Evolutionary conservation across 1,140 invertebrate genomes (phyloP).

Genomic region (Plutomurus gul): DNA sequence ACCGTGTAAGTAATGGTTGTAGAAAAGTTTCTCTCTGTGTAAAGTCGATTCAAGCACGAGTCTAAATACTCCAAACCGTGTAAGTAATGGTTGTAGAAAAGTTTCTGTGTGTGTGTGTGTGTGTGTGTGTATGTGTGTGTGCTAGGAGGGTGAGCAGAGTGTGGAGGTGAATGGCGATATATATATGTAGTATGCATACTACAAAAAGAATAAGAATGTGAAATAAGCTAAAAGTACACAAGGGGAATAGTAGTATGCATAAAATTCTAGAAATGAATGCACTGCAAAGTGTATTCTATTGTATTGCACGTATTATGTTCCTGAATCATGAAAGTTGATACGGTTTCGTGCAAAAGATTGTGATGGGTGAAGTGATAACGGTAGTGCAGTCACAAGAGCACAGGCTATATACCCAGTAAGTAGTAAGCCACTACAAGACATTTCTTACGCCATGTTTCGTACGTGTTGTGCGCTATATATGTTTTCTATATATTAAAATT

Average conservation of each 20-base stretch:
- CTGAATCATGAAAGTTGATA: conserved; percentile 40
- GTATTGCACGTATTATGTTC: conserved; percentile 16
- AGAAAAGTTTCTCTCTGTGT: conserved; percentile 20
- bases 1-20: not conserved
- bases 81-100: not conserved
- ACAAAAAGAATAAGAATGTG: too few species aligned
- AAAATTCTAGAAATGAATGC: not conserved
- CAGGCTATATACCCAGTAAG: too few species aligned
- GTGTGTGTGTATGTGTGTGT: too few species aligned
- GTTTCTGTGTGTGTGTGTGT: too few species aligned
- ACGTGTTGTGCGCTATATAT: not conserved
- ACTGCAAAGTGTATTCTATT: not conserved
- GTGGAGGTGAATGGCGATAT: too few species aligned
- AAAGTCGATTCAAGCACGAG: conserved; percentile 1
- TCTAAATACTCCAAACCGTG: not conserved
- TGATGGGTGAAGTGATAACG: conserved; percentile 42
- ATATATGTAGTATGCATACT: too few species aligned
- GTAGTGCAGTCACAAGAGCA: not conserved
- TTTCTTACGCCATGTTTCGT: not conserved
- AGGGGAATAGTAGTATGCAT: too few species aligned
- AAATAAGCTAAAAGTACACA: too few species aligned
- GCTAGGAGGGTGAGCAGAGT: too few species aligned
- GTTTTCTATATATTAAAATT: not conserved
- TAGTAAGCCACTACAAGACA: too few species aligned
- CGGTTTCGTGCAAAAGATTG: conserved; percentile 31